These are phyloP conservation scores for Falco biarmicus DNA, from an alignment of 2,797 vertebrate species.

Conservation along the genomic window DNA sequence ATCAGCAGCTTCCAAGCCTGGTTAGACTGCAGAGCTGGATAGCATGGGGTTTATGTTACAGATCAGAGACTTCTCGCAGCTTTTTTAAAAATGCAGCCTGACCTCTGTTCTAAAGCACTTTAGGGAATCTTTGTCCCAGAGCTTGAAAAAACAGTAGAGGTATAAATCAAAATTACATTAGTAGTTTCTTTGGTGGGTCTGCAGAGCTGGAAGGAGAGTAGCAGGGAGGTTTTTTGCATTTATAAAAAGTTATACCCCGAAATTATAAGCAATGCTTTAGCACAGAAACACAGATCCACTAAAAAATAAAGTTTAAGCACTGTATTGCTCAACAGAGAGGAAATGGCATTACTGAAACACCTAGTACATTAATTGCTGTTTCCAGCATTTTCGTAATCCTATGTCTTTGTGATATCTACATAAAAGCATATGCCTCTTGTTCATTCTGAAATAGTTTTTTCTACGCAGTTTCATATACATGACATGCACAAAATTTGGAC, in stretches of 20 bases:
- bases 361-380: neutral
- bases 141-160: conserved; percentile 29
- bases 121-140: conserved; percentile 43
- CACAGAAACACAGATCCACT: neutral
- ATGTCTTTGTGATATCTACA: neutral
- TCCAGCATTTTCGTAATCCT: neutral
- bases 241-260: neutral
- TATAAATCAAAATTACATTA: conserved; percentile 52
- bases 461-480: neutral
- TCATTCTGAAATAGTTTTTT: neutral
- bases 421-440: neutral
- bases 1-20: neutral
- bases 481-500: neutral
- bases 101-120: conserved; percentile 53
- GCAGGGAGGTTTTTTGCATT: neutral
- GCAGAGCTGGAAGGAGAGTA: neutral
- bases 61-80: neutral
- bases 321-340: neutral
- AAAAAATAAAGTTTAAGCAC: neutral
- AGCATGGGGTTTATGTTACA: neutral
- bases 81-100: conserved; percentile 1
- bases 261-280: neutral
- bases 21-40: neutral
- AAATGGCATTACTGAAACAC: neutral
- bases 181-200: neutral